A percentile compares a stretch with the other conserved stretches of the same genome.
phyloP scores from a whole-genome alignment of 2,797 vertebrate genomes.

The Galago senegalensis region DNA sequence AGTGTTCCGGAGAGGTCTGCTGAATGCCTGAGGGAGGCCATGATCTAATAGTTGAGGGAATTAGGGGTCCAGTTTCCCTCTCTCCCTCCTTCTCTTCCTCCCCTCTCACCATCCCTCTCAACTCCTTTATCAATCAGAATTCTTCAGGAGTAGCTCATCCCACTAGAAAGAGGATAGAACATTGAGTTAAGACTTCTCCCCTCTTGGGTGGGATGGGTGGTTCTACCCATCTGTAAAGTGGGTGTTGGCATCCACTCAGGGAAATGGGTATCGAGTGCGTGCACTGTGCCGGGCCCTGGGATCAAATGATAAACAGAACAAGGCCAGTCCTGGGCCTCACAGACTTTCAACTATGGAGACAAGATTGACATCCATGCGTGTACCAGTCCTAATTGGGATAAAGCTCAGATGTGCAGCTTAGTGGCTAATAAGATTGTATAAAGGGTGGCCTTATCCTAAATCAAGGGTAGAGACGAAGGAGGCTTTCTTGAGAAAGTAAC shows the following conservation, averaged over 20 bases:
- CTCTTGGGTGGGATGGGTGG: neutral
- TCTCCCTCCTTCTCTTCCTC: neutral
- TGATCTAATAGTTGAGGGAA: neutral
- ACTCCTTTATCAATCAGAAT: neutral
- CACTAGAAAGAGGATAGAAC: neutral
- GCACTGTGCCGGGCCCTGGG: neutral
- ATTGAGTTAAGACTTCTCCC: neutral
- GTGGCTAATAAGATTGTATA: neutral
- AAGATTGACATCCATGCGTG: neutral
- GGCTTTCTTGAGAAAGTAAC: constrained; percentile 56
- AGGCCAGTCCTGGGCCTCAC: neutral
- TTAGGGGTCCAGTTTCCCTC: neutral
- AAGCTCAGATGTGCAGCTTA: neutral
- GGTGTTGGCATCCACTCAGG: neutral
- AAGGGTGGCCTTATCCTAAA: neutral
- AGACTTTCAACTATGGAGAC: neutral
- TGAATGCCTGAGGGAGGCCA: neutral
- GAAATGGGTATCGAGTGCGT: neutral
- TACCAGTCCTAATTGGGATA: neutral
- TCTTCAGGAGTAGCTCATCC: neutral
- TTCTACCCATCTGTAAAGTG: neutral
- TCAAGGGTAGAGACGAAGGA: neutral
- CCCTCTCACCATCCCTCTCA: neutral
- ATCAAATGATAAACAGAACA: neutral
- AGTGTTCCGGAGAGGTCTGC: neutral